phyloP scores from a whole-genome alignment of 2,797 vertebrate genomes.

The Pangasius djambal region DNA sequence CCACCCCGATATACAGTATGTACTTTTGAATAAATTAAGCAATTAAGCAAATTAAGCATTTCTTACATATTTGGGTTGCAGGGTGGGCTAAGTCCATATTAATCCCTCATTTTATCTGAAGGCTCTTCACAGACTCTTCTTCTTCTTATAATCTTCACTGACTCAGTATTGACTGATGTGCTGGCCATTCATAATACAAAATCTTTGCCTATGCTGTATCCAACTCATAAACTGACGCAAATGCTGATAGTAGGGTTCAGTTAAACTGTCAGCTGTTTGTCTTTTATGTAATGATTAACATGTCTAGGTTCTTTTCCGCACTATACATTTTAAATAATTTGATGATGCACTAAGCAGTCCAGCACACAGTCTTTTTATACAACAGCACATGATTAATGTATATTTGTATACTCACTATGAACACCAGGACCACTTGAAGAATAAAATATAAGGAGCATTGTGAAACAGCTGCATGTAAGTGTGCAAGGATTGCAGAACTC shows the following conservation, averaged over 20 bases:
- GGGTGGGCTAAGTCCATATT: not conserved
- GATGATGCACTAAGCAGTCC: too few species aligned
- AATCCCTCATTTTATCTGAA: not conserved
- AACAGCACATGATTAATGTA: not conserved
- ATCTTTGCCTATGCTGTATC: not conserved
- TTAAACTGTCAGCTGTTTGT: slow-evolving; percentile 31
- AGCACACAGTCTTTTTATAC: not conserved
- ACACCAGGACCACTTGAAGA: not conserved
- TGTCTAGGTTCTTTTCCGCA: not conserved
- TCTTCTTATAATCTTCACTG: too few species aligned
- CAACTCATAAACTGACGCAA: not conserved
- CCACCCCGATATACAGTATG: too few species aligned
- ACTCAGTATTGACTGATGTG: not conserved
- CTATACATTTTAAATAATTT: not conserved
- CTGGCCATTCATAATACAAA: not conserved
- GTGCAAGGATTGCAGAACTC: not conserved
- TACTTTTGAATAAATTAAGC: not conserved
- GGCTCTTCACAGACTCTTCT: not conserved
- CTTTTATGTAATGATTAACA: slow-evolving; percentile 34
- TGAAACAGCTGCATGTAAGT: not conserved
- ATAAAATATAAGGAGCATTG: not conserved
- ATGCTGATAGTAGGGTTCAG: not conserved
- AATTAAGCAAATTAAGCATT: not conserved
- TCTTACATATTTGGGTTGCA: not conserved
- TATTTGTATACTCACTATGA: not conserved